phyloP scores from a whole-genome alignment of 1,140 invertebrate species.

The Metaphire vulgaris region DNA sequence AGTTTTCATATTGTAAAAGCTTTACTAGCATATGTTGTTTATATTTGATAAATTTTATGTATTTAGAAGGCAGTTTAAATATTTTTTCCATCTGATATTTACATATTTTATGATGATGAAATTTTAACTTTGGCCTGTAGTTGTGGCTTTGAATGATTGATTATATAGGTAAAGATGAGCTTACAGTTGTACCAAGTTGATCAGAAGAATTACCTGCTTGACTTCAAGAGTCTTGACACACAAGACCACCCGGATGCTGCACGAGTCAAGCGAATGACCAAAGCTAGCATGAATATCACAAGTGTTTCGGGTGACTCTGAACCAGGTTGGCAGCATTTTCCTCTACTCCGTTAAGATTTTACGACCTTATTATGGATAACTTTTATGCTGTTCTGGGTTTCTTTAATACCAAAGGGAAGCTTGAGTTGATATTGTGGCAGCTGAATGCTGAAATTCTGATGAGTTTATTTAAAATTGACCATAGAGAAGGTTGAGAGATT shows the following conservation, averaged over 20 bases:
- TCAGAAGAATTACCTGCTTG: constrained; percentile 90
- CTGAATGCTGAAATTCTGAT: background rate
- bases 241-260: constrained; percentile 33
- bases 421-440: background rate
- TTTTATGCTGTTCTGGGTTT: background rate
- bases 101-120: background rate
- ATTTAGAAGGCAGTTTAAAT: background rate
- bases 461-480: background rate
- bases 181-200: constrained; percentile 98
- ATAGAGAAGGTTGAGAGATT: background rate
- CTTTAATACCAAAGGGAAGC: background rate
- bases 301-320: background rate
- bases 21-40: too few species aligned
- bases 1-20: too few species aligned
- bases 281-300: constrained; percentile 18
- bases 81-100: background rate
- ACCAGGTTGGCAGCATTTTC: background rate
- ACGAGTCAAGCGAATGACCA: constrained; percentile 29
- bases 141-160: background rate
- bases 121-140: background rate
- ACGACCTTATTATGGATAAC: background rate
- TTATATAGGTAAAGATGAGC: constrained; percentile 78
- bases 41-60: too few species aligned
- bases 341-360: background rate
- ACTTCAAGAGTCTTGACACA: constrained; percentile 81